phyloP scores from a whole-genome alignment of 2,113 vertebrate species.

The Gasterosteus aculeatus region DNA sequence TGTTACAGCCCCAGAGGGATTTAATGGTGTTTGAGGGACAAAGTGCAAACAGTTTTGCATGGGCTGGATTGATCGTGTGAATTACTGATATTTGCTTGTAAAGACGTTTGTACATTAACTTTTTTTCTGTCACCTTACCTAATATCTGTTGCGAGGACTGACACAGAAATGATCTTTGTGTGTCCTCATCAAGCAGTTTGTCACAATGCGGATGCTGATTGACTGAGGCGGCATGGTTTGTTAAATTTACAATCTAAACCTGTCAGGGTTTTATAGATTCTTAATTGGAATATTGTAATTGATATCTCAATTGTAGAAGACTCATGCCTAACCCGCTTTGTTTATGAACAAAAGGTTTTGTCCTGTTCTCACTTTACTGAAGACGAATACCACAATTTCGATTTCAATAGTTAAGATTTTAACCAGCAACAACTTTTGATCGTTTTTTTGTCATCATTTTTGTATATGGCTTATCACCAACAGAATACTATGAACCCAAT shows the following conservation, averaged over 20 bases:
- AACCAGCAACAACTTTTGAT: slow-evolving; percentile 17
- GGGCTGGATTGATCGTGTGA: slow-evolving; percentile 33
- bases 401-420: slow-evolving; percentile 20
- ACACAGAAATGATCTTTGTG: slow-evolving; percentile 54
- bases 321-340: slow-evolving; percentile 35
- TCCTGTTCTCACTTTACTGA: slow-evolving; percentile 28
- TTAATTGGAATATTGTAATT: slow-evolving; percentile 30
- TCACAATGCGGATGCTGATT: not conserved
- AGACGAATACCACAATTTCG: slow-evolving; percentile 1
- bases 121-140: slow-evolving; percentile 14
- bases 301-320: slow-evolving; percentile 4
- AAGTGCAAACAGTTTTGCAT: slow-evolving; percentile 29
- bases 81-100: slow-evolving; percentile 36
- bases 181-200: not conserved
- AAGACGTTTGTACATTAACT: slow-evolving; percentile 1
- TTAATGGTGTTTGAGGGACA: slow-evolving; percentile 17
- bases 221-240: slow-evolving; percentile 10
- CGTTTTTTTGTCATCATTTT: slow-evolving; percentile 25
- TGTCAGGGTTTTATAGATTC: slow-evolving; percentile 7
- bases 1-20: slow-evolving; percentile 17
- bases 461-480: slow-evolving; percentile 17
- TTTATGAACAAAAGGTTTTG: slow-evolving; percentile 28
- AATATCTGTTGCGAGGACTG: slow-evolving; percentile 39
- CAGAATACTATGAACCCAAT: slow-evolving; percentile 18
- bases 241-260: slow-evolving; percentile 18